Base-by-base conservation (phyloP, 1,140 invertebrate species). In the Zelostemma sp. region DNA sequence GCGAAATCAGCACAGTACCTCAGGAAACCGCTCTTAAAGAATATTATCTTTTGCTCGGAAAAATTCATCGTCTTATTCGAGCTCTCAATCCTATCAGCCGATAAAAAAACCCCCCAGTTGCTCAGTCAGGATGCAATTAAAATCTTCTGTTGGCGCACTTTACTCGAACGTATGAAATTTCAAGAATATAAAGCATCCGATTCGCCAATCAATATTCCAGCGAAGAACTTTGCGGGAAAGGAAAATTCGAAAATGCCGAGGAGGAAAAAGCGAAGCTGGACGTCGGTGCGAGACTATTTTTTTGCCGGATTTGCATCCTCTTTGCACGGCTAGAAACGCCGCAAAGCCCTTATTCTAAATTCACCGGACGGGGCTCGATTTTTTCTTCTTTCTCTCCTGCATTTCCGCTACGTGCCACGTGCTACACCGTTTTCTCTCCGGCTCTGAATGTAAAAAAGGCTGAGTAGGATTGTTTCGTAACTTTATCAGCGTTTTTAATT, bases 401-500 rank as follows among this genome's bases (percentile, higher is more conserved):
- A 51, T 67, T 49, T 19, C 38, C n/a, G 35, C 45, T n/a, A 16
- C 33, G 12, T 28, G 47, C 55, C 48, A 41, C 43, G 43, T 55
- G 43, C 19, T 41, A 38, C 41, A 18, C 33, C 15, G 49, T 57
- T 43, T 33, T 51, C 38, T 41, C 38, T 54, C 9, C 28, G 43
- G 12, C 28, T 46, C 43, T n/a, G 50, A 21, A 35, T 19, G 31
- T 18, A 66, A 68, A 67, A 66, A 67, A 68, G 60, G 68, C 69
- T 73, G 70, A 70, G 56, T 63, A 61, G 40, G 68, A 74, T 61
- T 77, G 76, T 82, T 83, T 79, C 76, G 79, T 76, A 82, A 81
- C 78, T 82, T 80, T 77, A 76, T 81, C 79, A 81, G 79, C 79
- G 81, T 83, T 80, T 73, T 81, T 80, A 78, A 78, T 74, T 72